Base-by-base conservation (phyloP, 2,888 invertebrate species). In the Rutpela maculata region DNA sequence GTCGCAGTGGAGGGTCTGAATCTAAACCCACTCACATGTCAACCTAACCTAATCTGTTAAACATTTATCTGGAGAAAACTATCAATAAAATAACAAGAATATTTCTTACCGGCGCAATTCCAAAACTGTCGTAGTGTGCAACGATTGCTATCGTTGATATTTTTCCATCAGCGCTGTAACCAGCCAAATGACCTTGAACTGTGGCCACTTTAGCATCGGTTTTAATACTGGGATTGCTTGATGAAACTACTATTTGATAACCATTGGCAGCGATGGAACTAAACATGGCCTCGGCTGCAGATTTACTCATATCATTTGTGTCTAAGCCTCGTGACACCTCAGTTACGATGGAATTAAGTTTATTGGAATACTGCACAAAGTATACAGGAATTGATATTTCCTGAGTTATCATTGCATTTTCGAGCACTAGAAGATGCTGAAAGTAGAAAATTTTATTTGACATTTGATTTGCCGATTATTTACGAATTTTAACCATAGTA, bases 211-310 rank as follows among this genome's bases (percentile, higher is more conserved):
- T 95, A 38, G 96, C 93, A 84, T 97, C 97, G 82, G 93, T 91
- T 86, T 94, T 94, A 5, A 94, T 91, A 72, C 93, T 91, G 35
- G 95, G 94, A 79, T 94, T 93, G 19, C 94, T 91, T 7, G 96
- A 94, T 77, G 95, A 93, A 31, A 98, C 95, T 80, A 97, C 96
- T 86, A 97, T 94, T 90, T 98, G 98, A 90, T 98, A 98, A 11
- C 98, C 98, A 91, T 98, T 98, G 0, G 97, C 97, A 18, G 97
- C 95, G n/a, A 98, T 94, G 15, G 96, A 94, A 86, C 95, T 95
- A 76, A 97, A 90, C 89, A 98, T 91, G 9, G 97, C 97, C 87
- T 96, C 95, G 12, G 95, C 90, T 0, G 97, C 97, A 0, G 97
- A 95, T 56, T 93, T 93, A 89, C 93, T 90, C 90, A 94, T 92